phyloP scores from a whole-genome alignment of 1,140 invertebrate genomes.

The Patella vulgata region DNA sequence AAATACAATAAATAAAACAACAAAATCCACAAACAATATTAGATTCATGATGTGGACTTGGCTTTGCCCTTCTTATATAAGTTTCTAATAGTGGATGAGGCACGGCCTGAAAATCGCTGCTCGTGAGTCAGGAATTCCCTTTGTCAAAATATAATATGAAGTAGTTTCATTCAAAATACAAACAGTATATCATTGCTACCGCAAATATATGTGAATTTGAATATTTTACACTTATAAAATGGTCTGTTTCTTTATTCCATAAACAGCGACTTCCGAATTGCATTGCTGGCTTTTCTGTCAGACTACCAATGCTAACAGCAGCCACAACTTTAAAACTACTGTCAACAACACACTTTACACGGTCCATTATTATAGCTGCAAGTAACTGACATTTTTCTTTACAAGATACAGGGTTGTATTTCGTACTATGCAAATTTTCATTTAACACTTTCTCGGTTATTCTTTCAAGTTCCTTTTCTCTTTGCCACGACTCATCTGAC shows the following conservation, averaged over 20 bases:
- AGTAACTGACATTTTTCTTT: conserved; percentile 46
- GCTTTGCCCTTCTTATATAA: no score
- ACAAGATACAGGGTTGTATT: conserved; percentile 48
- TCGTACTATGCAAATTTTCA: conserved; percentile 41
- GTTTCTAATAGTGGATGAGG: no score
- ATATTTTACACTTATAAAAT: conserved; percentile 60
- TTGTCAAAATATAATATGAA: no score
- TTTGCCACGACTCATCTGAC: no score
- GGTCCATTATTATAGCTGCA: conserved; percentile 48
- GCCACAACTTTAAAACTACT: conserved; percentile 59
- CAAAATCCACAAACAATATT: no score
- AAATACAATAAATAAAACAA: no score
- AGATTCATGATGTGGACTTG: no score
- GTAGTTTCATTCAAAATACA: conserved; percentile 62
- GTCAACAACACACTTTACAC: conserved; percentile 44
- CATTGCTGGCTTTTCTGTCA: conserved; percentile 57
- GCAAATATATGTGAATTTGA: conserved; percentile 61
- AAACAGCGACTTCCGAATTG: conserved; percentile 62
- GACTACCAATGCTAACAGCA: conserved; percentile 55
- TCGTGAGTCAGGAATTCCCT: no score
- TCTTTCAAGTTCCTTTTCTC: no score
- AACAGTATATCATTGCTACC: conserved; percentile 60
- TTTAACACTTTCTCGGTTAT: conserved; percentile 43
- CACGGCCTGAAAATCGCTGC: no score
- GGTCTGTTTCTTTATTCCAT: conserved; percentile 63